Percentiles rank a stretch among this genome's conserved stretches.
Conservation (phyloP, 2,113 vertebrate species). For the Climacteris rufus region DNA sequence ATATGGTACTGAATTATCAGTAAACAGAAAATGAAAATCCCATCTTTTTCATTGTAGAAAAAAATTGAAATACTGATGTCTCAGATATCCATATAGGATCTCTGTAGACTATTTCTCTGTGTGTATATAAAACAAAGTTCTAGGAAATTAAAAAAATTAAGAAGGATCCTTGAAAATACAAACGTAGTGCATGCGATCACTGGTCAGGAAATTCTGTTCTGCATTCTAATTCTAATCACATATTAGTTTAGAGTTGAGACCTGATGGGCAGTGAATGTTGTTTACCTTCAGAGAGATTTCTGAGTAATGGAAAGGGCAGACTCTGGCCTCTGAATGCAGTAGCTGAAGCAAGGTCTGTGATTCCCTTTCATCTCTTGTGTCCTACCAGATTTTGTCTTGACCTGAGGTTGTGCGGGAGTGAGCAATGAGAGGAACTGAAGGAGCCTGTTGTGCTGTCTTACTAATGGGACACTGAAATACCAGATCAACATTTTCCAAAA, state of each 20-base stretch:
- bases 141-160: neutral
- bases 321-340: neutral
- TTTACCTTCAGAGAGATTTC: neutral
- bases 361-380: neutral
- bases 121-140: neutral
- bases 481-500: neutral
- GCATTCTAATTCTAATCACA: neutral
- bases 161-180: neutral
- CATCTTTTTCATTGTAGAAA: neutral
- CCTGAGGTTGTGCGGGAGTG: neutral
- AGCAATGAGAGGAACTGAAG: neutral
- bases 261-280: neutral
- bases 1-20: neutral
- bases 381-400: neutral
- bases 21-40: neutral
- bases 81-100: neutral
- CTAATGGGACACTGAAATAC: neutral
- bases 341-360: neutral
- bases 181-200: neutral
- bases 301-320: neutral
- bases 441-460: neutral
- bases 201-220: neutral
- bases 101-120: neutral
- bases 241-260: neutral
- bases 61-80: neutral